These are phyloP conservation scores for Argopecten irradians DNA, from an alignment of 1,140 invertebrate genomes.

Conservation along the genomic window DNA sequence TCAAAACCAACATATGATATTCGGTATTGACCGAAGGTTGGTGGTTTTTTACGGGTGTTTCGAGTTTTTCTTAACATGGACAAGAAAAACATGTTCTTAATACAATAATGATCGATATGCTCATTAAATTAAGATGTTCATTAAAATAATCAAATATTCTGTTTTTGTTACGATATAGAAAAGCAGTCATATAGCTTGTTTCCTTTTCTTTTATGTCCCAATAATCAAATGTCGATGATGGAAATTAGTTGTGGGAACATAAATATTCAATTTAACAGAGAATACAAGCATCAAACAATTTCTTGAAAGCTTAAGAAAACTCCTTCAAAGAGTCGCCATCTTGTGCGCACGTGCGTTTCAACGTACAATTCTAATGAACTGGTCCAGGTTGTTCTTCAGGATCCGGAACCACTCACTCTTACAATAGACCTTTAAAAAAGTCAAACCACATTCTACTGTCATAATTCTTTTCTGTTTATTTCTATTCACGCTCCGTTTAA, in stretches of 20 bases:
- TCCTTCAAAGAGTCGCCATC: background rate
- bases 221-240: slow-evolving; percentile 16
- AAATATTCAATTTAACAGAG: slow-evolving; percentile 13
- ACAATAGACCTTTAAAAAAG: background rate
- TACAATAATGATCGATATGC: background rate
- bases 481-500: background rate
- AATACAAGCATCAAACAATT: background rate
- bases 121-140: background rate
- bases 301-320: background rate
- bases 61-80: no score
- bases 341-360: background rate
- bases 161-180: slow-evolving; percentile 14
- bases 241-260: background rate
- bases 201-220: background rate
- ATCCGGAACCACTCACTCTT: background rate
- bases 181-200: background rate
- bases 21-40: no score
- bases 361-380: background rate
- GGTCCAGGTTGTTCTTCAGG: background rate
- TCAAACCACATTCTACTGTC: background rate
- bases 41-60: no score
- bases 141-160: background rate
- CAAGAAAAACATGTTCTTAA: no score
- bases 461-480: background rate
- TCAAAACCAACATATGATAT: no score